Conservation (phyloP, 2,797 vertebrate species). For the Poecile montanus region DNA sequence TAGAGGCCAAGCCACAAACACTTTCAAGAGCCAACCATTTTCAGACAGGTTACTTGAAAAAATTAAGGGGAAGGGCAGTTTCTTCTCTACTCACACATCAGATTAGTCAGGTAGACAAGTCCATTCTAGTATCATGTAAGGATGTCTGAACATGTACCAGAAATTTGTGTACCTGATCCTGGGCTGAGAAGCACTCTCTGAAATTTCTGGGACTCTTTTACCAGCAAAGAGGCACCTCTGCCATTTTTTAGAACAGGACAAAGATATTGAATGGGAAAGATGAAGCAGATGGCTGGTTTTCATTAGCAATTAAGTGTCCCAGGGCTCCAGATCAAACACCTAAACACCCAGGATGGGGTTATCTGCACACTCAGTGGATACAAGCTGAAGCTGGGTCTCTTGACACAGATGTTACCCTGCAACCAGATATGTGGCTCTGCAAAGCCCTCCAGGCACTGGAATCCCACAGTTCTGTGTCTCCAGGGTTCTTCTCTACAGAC, state of each 20-base stretch:
- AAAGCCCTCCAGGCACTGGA: neutral
- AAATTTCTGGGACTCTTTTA: neutral
- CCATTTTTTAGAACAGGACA: neutral
- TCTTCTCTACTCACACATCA: neutral
- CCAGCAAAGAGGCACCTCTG: neutral
- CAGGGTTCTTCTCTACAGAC: neutral
- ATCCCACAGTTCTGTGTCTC: accelerated
- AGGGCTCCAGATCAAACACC: neutral
- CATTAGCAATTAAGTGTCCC: neutral
- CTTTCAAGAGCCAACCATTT: neutral
- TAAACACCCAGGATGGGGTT: neutral
- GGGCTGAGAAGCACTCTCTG: neutral
- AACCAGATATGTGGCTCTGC: neutral
- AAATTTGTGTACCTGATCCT: neutral
- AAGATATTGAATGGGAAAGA: neutral
- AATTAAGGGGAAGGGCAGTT: slow-evolving; percentile 5
- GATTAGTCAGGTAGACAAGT: slow-evolving; percentile 54
- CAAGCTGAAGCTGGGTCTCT: neutral
- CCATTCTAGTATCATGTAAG: slow-evolving; percentile 18
- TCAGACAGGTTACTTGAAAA: neutral
- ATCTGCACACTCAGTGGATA: neutral
- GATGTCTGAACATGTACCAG: slow-evolving; percentile 26
- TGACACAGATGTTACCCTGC: neutral
- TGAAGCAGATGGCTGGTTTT: neutral
- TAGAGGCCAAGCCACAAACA: slow-evolving; percentile 18